A percentile compares a stretch with the other conserved stretches of the same genome.
Conservation (phyloP, 2,888 invertebrate genomes). For the Lochmaea capreae region DNA sequence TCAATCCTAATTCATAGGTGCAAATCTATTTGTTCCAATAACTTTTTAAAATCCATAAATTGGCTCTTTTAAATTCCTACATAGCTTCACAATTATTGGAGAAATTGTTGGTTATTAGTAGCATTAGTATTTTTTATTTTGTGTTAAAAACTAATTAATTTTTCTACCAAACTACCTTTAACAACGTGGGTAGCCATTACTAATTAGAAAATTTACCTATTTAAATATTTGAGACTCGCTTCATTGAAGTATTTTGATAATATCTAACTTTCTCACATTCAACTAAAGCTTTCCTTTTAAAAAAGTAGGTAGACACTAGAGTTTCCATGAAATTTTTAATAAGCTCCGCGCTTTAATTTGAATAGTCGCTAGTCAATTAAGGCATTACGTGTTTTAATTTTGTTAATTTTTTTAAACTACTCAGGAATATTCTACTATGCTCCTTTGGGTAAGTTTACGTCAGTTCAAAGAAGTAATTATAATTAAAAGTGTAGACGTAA, state of each 20-base stretch:
- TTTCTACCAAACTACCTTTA: too few species aligned
- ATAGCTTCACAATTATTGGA: too few species aligned
- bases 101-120: too few species aligned
- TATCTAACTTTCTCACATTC: constrained; percentile 2
- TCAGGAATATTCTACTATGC: constrained; percentile 27
- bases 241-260: background rate
- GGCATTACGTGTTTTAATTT: constrained; percentile 42
- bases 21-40: too few species aligned
- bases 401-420: constrained; percentile 35
- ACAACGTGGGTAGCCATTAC: too few species aligned
- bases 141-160: background rate
- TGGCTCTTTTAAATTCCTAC: too few species aligned
- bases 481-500: background rate
- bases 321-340: constrained; percentile 41
- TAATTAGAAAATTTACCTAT: too few species aligned
- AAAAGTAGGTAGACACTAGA: constrained; percentile 4
- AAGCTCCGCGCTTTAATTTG: constrained; percentile 23
- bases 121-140: too few species aligned
- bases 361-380: constrained; percentile 40
- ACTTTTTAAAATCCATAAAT: too few species aligned
- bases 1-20: too few species aligned
- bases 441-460: constrained; percentile 28
- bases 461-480: background rate
- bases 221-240: background rate
- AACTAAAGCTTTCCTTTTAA: background rate